A percentile compares a stretch with the other conserved stretches of the same genome.
These are phyloP conservation scores for Caenorhabditis sp. DNA, from an alignment of 2,888 invertebrate species.

Conservation along the genomic window DNA sequence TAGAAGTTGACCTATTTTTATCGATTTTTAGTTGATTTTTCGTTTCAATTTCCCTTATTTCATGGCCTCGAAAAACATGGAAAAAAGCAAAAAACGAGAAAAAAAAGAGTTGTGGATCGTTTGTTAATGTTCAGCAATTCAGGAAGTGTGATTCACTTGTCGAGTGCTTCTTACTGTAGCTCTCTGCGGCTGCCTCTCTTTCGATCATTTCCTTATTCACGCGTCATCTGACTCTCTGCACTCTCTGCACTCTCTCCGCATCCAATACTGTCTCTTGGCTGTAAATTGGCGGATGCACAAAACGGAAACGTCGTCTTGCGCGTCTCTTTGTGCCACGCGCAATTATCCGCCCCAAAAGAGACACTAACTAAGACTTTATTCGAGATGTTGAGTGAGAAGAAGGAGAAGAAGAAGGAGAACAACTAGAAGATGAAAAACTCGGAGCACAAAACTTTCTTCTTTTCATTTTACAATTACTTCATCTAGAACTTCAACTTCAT, in stretches of 20 bases:
- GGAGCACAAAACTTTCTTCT: no score
- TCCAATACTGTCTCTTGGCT: neutral
- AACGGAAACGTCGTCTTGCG: slow-evolving; percentile 4
- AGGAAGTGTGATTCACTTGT: slow-evolving; percentile 58
- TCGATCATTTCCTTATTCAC: slow-evolving; percentile 59
- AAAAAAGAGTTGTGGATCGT: no score
- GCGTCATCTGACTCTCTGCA: slow-evolving; percentile 37
- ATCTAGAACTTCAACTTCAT: no score
- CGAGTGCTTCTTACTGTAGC: slow-evolving; percentile 39
- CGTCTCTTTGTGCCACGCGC: neutral
- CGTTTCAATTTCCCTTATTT: no score
- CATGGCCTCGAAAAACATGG: no score
- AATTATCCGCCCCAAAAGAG: slow-evolving; percentile 9
- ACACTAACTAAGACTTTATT: slow-evolving; percentile 12
- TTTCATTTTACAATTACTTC: no score
- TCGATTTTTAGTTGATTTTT: no score
- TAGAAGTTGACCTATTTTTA: no score
- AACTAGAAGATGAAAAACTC: no score
- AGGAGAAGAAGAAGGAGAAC: no score
- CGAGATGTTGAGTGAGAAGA: neutral
- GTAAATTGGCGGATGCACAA: slow-evolving; percentile 10
- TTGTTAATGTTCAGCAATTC: slow-evolving; percentile 42
- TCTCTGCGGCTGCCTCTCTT: no score
- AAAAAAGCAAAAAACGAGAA: no score
- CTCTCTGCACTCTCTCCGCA: neutral